A percentile compares a stretch with the other conserved stretches of the same genome.
These are phyloP conservation scores for Phaonia tiefii DNA, from an alignment of 2,888 invertebrate species.

Conservation along the genomic window DNA sequence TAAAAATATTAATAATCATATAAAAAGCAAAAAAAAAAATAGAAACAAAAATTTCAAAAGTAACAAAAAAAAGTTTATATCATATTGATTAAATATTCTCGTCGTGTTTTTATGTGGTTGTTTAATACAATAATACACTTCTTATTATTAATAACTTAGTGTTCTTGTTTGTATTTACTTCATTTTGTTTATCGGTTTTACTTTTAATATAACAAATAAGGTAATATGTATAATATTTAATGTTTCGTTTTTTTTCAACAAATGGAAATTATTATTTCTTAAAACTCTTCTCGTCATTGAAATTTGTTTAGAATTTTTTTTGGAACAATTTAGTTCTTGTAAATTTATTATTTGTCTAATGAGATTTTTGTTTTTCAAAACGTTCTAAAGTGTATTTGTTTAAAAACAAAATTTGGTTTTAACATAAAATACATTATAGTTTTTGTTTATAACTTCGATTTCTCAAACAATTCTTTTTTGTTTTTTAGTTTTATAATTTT, in stretches of 20 bases:
- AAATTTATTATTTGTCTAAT: slow-evolving; percentile 62
- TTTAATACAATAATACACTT: slow-evolving; percentile 59
- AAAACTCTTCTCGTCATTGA: slow-evolving; percentile 56
- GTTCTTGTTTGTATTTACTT: slow-evolving; percentile 10
- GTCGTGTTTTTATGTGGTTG: slow-evolving; percentile 22
- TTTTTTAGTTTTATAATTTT: slow-evolving; percentile 30
- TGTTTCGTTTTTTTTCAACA: slow-evolving; percentile 60
- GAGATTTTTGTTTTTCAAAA: slow-evolving; percentile 54
- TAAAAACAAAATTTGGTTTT: slow-evolving; percentile 29
- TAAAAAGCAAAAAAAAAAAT: slow-evolving; percentile 50
- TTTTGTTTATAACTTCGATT: slow-evolving; percentile 59
- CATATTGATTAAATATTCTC: slow-evolving; percentile 51
- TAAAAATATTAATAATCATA: slow-evolving; percentile 57
- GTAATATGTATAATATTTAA: slow-evolving; percentile 35
- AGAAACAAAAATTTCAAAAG: slow-evolving; percentile 48
- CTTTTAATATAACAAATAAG: slow-evolving; percentile 61
- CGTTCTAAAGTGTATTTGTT: slow-evolving; percentile 27
- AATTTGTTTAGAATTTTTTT: slow-evolving; percentile 33
- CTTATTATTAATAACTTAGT: slow-evolving; percentile 36
- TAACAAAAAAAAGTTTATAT: slow-evolving; percentile 31
- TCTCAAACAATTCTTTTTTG: slow-evolving; percentile 60
- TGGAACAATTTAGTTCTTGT: slow-evolving; percentile 35
- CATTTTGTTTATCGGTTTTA: slow-evolving; percentile 24
- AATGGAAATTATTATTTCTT: slow-evolving; percentile 53
- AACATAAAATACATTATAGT: slow-evolving; percentile 36